phyloP scores from a whole-genome alignment of 2,797 vertebrate species.

The Aeoliscus strigatus region DNA sequence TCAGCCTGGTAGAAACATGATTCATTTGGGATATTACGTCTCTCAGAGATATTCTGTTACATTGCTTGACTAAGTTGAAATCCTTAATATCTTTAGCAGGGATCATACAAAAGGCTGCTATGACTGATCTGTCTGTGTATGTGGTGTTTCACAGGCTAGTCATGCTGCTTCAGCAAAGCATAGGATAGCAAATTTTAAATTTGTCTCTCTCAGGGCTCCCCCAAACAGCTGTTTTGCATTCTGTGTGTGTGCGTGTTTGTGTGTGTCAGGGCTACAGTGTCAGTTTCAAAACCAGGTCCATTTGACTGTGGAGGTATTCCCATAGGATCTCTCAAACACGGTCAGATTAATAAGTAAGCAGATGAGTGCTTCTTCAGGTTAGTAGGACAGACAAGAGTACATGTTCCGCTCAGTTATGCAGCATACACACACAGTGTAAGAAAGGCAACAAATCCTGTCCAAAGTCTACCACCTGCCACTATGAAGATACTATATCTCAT shows the following conservation, averaged over 20 bases:
- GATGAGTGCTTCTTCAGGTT: constrained; percentile 49
- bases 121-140: constrained; percentile 12
- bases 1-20: background rate
- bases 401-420: constrained; percentile 3
- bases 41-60: constrained; percentile 6
- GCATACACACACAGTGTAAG: background rate
- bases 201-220: constrained; percentile 31
- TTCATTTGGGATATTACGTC: background rate
- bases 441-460: background rate
- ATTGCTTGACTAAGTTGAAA: constrained; percentile 1
- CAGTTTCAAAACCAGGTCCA: constrained; percentile 45
- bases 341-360: constrained; percentile 63
- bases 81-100: constrained; percentile 6
- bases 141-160: constrained; percentile 30
- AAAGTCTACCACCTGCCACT: background rate
- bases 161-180: constrained; percentile 34
- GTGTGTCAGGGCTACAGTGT: constrained; percentile 46
- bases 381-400: constrained; percentile 42
- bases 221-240: constrained; percentile 65
- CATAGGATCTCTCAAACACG: constrained; percentile 46
- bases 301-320: constrained; percentile 50
- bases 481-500: background rate
- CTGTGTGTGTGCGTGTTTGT: constrained; percentile 17
- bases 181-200: constrained; percentile 58
- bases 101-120: constrained; percentile 2